Evolutionary conservation across 2,888 invertebrate species (phyloP).

Genomic region (Synanthedon vespiformis): DNA sequence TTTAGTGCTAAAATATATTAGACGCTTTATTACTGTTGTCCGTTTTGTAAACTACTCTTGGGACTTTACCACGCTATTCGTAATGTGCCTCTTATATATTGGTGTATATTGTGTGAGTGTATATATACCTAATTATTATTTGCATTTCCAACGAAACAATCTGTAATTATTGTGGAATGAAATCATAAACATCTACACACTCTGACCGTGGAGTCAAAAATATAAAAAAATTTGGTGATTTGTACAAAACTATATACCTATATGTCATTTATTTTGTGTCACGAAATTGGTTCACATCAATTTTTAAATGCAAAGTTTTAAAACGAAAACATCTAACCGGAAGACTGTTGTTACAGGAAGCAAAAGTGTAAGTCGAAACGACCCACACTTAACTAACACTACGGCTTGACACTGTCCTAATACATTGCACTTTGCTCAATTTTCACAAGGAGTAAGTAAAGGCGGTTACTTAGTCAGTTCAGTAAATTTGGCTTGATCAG

Average conservation of each 20-base stretch:
- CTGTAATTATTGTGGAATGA: conserved; percentile 38
- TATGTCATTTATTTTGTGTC: not conserved
- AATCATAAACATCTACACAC: conserved; percentile 3
- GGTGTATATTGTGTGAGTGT: conserved; percentile 44
- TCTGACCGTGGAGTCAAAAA: not conserved
- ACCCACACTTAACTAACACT: conserved; percentile 55
- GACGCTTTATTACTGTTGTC: not conserved
- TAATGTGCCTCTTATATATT: conserved; percentile 34
- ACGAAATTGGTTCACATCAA: conserved; percentile 29
- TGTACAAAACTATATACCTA: not conserved
- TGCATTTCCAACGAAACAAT: conserved; percentile 23
- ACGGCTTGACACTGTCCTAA: conserved; percentile 39
- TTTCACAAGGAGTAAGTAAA: conserved; percentile 58
- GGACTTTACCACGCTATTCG: conserved; percentile 28
- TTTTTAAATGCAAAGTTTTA: conserved; percentile 55
- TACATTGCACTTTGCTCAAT: conserved; percentile 54
- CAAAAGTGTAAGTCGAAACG: conserved; percentile 54
- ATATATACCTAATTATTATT: conserved; percentile 25
- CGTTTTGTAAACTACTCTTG: not conserved
- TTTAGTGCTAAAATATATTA: conserved; percentile 37
- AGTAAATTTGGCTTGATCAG: conserved; percentile 65
- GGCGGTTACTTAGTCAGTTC: conserved; percentile 63
- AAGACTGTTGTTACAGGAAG: conserved; percentile 69
- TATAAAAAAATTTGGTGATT: not conserved
- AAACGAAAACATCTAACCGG: conserved; percentile 64